These are phyloP conservation scores for Magallana gigas DNA, from an alignment of 1,140 invertebrate genomes.

Conservation along the genomic window DNA sequence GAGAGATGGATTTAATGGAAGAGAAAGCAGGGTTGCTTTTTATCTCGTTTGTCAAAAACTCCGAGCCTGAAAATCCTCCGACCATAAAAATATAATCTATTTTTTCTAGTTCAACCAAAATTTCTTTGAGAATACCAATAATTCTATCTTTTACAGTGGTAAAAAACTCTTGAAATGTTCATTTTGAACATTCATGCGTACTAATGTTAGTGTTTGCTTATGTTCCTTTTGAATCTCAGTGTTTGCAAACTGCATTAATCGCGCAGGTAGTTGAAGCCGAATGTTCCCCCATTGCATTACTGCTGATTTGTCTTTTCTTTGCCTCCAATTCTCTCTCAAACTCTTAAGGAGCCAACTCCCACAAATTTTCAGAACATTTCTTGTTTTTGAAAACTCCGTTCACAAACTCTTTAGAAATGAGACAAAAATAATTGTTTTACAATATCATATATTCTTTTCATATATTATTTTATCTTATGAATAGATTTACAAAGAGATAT, in stretches of 20 bases:
- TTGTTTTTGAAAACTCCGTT: background rate
- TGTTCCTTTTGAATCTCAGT: background rate
- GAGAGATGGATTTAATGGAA: background rate
- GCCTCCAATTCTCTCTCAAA: constrained; percentile 26
- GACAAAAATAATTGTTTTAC: no score
- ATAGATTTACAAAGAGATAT: no score
- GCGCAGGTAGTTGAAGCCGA: background rate
- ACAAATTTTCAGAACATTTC: background rate
- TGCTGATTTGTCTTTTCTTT: constrained; percentile 4
- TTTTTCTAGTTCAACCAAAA: background rate
- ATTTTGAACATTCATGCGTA: constrained; percentile 8
- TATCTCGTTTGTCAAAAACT: background rate
- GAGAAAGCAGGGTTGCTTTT: background rate
- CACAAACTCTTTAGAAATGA: background rate
- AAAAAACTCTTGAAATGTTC: constrained; percentile 32
- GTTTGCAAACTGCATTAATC: background rate
- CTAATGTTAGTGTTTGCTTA: background rate
- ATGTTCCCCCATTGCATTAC: background rate
- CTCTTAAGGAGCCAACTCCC: background rate
- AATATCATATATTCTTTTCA: no score
- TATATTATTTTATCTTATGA: no score
- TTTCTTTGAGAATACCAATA: background rate
- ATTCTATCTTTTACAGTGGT: background rate
- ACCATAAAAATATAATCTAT: background rate
- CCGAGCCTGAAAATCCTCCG: constrained; percentile 22